Evolutionary conservation across 2,797 vertebrate species (phyloP).

Genomic region (Leucoraja ocellata): DNA sequence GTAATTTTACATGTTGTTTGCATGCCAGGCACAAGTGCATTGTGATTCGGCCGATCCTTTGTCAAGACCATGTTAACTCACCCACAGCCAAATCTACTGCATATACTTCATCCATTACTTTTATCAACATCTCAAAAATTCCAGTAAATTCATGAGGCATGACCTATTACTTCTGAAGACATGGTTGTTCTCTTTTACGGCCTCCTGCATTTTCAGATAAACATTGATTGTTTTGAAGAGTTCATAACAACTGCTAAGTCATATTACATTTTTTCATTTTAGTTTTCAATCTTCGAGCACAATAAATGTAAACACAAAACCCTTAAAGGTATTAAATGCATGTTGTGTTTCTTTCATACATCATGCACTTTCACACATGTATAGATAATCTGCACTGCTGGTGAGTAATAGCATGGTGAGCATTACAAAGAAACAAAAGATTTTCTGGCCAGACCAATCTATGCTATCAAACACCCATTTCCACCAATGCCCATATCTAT

Average conservation of each 20-base stretch:
- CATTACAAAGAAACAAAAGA: no score
- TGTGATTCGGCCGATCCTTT: neutral
- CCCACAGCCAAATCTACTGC: neutral
- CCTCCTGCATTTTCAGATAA: neutral
- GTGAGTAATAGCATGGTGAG: no score
- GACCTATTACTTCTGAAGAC: neutral
- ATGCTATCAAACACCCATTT: no score
- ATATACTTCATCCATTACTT: neutral
- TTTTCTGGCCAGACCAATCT: no score
- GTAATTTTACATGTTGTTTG: neutral
- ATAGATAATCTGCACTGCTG: neutral
- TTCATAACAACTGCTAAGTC: neutral
- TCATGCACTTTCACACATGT: neutral
- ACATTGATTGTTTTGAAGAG: neutral
- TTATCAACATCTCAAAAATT: neutral
- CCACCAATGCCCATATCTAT: no score
- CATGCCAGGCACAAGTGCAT: neutral
- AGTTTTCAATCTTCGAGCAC: neutral
- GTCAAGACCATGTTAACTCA: neutral
- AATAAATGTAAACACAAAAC: neutral
- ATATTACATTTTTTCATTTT: neutral
- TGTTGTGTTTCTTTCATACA: neutral
- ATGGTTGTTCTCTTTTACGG: neutral
- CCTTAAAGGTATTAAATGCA: neutral
- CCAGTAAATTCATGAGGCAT: constrained; percentile 21